phyloP scores from a whole-genome alignment of 2,113 vertebrate genomes.

The Excalfactoria chinensis region DNA sequence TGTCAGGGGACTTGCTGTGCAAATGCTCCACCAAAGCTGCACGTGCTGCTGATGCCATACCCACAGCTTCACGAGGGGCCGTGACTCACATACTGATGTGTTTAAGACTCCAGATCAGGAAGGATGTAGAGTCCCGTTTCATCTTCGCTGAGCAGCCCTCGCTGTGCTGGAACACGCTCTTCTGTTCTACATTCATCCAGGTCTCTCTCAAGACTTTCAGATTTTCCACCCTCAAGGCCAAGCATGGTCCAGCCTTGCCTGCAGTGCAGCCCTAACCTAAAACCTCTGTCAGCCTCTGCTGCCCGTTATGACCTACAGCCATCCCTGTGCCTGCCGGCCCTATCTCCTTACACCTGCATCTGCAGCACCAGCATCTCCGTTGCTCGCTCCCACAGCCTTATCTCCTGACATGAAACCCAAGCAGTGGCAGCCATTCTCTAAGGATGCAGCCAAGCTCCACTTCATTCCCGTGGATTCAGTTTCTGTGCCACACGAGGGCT shows the following conservation, averaged over 20 bases:
- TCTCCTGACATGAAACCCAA: accelerated
- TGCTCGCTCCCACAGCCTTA: neutral
- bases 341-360: neutral
- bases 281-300: neutral
- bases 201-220: neutral
- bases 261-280: neutral
- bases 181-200: neutral
- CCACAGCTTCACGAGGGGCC: constrained; percentile 20
- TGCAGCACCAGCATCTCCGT: neutral
- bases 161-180: neutral
- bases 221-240: neutral
- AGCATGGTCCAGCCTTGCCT: neutral
- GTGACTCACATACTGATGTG: neutral
- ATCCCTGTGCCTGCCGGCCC: neutral
- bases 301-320: neutral
- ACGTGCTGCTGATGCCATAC: constrained; percentile 38
- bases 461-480: neutral
- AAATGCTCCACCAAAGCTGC: constrained; percentile 39
- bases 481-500: neutral
- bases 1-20: constrained; percentile 18
- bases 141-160: neutral
- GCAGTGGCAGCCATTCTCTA: neutral
- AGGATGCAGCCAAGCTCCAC: neutral
- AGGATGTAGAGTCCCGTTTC: neutral
- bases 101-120: constrained; percentile 4